Percentiles rank a stretch among this genome's conserved stretches.
phyloP scores from a whole-genome alignment of 2,888 invertebrate species.

The Drosophila macrothrix region DNA sequence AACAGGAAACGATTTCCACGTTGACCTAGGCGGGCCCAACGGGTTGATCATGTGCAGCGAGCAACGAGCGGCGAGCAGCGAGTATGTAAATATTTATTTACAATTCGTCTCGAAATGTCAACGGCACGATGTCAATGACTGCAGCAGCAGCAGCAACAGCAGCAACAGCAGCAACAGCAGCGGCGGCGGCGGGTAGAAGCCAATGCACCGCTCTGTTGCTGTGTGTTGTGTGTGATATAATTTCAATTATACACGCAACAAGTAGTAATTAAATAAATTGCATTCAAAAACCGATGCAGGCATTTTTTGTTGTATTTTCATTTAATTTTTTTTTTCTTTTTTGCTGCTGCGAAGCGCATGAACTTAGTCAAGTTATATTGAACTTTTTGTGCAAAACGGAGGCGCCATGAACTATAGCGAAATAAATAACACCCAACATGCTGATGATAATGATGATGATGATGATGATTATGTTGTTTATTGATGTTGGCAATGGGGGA shows the following conservation, averaged over 20 bases:
- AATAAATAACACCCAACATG: conserved; percentile 17
- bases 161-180: too few species aligned
- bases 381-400: conserved; percentile 51
- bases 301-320: conserved; percentile 36
- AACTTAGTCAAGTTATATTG: conserved; percentile 72
- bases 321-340: neutral
- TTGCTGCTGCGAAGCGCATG: conserved; percentile 21
- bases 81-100: conserved; percentile 9
- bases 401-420: conserved; percentile 51
- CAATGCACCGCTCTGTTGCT: conserved; percentile 40
- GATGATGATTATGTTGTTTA: conserved; percentile 1
- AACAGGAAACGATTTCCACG: conserved; percentile 67
- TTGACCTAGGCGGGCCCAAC: conserved; percentile 71
- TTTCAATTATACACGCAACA: conserved; percentile 57
- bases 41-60: conserved; percentile 47
- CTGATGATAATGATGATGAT: conserved; percentile 3
- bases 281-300: conserved; percentile 41
- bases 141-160: neutral
- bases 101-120: conserved; percentile 46
- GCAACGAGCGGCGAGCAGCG: neutral
- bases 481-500: conserved; percentile 50
- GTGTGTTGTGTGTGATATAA: conserved; percentile 49
- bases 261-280: conserved; percentile 59
- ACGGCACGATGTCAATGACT: conserved; percentile 59
- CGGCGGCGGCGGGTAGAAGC: neutral